Evolutionary conservation across 2,888 invertebrate genomes (phyloP).

Genomic region (Drosophila nigricruria): DNA sequence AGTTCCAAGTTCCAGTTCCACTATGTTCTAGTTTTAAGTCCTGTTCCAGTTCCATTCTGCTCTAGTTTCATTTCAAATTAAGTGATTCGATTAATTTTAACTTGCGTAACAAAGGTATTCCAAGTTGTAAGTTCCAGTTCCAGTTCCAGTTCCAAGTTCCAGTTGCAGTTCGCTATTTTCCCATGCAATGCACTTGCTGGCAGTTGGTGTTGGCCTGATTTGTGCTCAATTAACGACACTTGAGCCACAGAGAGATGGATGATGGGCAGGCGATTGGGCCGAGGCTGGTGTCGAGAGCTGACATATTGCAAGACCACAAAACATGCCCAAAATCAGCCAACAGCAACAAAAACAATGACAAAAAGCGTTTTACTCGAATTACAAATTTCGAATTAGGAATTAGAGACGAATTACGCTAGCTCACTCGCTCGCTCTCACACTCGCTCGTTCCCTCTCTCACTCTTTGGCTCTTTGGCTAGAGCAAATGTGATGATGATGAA

Average conservation of each 20-base stretch:
- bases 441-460: neutral
- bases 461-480: conserved; percentile 2
- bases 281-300: conserved; percentile 12
- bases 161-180: neutral
- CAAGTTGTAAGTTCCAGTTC: neutral
- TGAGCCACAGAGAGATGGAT: conserved; percentile 19
- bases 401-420: conserved; percentile 59
- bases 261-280: neutral
- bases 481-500: conserved; percentile 34
- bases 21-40: too few relatives aligned
- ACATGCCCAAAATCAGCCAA: conserved; percentile 29
- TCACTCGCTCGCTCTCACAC: neutral
- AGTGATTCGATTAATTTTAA: too few relatives aligned
- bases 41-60: neutral
- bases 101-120: too few relatives aligned
- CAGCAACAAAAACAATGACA: conserved; percentile 30
- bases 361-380: conserved; percentile 58
- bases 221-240: conserved; percentile 61
- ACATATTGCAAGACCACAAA: conserved; percentile 55
- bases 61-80: neutral
- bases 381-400: conserved; percentile 64
- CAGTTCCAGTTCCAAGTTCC: neutral
- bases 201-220: conserved; percentile 37
- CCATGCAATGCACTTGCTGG: conserved; percentile 5
- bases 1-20: neutral